Conservation (phyloP, 2,113 vertebrate species). For the Cepphus grylle region DNA sequence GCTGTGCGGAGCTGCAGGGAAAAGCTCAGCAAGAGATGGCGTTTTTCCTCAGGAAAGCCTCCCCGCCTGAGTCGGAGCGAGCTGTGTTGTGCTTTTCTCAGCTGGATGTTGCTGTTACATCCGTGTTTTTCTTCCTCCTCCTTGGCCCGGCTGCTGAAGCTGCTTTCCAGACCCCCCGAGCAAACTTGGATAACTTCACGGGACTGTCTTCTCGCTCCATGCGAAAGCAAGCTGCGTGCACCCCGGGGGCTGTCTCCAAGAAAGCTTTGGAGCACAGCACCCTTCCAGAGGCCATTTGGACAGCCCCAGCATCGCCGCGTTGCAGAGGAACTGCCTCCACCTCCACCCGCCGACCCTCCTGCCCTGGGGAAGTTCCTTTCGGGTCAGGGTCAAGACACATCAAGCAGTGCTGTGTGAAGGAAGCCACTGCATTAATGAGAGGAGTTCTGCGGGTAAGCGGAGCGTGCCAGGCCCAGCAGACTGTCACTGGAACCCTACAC, state of each 20-base stretch:
- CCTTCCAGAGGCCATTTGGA: neutral
- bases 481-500: neutral
- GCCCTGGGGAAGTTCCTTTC: neutral
- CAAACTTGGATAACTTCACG: neutral
- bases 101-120: slow-evolving; percentile 3
- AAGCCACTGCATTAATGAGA: neutral
- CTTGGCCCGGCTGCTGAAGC: neutral
- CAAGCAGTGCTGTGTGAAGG: neutral
- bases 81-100: neutral
- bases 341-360: neutral
- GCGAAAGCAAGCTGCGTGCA: neutral
- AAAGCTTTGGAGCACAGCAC: neutral
- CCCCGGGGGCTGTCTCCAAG: neutral
- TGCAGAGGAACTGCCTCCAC: neutral
- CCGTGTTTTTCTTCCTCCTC: neutral
- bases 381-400: neutral
- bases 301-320: rapidly evolving
- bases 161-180: neutral
- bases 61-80: neutral
- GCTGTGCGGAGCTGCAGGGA: neutral
- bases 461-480: neutral
- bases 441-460: neutral
- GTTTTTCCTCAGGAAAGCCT: neutral
- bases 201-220: neutral
- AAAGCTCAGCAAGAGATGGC: neutral